Evolutionary conservation across 2,888 invertebrate species (phyloP), one percentile per base, ranked within the genome.

Genomic region (Meteorus cinctellus): DNA sequence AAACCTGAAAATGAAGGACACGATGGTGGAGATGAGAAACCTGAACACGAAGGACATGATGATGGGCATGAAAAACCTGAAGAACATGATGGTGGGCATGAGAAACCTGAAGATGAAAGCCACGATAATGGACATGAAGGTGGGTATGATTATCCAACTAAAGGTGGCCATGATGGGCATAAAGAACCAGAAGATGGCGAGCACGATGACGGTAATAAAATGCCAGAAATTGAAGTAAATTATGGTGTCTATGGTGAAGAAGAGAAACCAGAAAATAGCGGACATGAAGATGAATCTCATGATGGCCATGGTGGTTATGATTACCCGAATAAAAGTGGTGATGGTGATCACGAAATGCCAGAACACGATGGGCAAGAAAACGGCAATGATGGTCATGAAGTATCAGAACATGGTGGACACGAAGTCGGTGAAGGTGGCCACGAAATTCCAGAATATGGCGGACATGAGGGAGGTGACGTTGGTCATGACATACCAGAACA

Each of bases 1-100:
- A 6, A 34, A 4, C 34, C 34, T 1, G 1, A 24, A 2, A 1
- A 4, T 34, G 8, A 2, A 2, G 34, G 34, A 4, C 4, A 8
- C 34, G 5, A 34, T 34, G 34, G 34, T 34, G 34, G 34, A 5
- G 19, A 41, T 29, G 55, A 66, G 45, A 59, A 60, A 34, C 55
- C 75, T 12, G 66, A 27, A 10, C 70, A 24, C 24, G 24, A 1
- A 24, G 24, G 24, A 24, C 24, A 24, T 1, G 24, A 29, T 31
- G 75, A 72, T 31, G 72, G 65, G 27, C 60, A 76, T 10, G 75
- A 34, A 2, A 34, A 4, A 8, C 34, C 16, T 29, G 63, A 29
- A 27, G 29, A 10, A 6, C 34, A 60, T 2, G 55, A 55, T 3
- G 74, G 34, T 8, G 63, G 36, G 0, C 16, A 19, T 14, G 24